phyloP scores from a whole-genome alignment of 2,113 vertebrate species.

The Lepus europaeus region DNA sequence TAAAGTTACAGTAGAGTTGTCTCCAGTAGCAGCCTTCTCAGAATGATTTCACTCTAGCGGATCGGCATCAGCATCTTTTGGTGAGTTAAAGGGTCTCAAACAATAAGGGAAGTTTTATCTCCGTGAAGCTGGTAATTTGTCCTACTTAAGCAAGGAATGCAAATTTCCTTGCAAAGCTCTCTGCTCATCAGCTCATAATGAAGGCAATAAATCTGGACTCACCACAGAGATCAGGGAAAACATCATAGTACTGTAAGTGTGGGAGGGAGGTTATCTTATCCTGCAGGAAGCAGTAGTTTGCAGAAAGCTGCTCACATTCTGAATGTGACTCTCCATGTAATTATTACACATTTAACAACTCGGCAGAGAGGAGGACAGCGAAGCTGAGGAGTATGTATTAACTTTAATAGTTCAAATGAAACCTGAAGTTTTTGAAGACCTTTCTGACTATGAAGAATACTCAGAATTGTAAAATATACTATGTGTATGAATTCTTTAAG shows the following conservation, averaged over 20 bases:
- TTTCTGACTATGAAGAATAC: slow-evolving; percentile 25
- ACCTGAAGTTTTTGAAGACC: slow-evolving; percentile 11
- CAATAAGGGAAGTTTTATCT: slow-evolving; percentile 55
- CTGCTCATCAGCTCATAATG: slow-evolving; percentile 76
- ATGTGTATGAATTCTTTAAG: slow-evolving; percentile 21
- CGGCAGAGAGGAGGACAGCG: background rate
- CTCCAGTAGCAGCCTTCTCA: background rate
- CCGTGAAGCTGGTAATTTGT: slow-evolving; percentile 69
- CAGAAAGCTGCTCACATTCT: slow-evolving; percentile 53
- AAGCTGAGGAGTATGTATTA: background rate
- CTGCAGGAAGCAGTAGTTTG: background rate
- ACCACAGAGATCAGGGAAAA: slow-evolving; percentile 67
- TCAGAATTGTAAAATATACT: slow-evolving; percentile 1
- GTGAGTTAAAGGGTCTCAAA: slow-evolving; percentile 49
- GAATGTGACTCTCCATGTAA: background rate
- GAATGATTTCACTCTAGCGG: slow-evolving; percentile 7
- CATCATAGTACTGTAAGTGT: slow-evolving; percentile 27
- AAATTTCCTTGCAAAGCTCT: slow-evolving; percentile 72
- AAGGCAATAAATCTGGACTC: slow-evolving; percentile 76
- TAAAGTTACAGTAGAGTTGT: background rate
- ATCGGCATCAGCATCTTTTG: background rate
- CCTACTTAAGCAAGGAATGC: slow-evolving; percentile 72
- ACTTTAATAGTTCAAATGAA: background rate
- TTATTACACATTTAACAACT: slow-evolving; percentile 47
- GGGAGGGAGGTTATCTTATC: slow-evolving; percentile 24